phyloP scores from a whole-genome alignment of 1,140 invertebrate species.

The Tenebrio molitor region DNA sequence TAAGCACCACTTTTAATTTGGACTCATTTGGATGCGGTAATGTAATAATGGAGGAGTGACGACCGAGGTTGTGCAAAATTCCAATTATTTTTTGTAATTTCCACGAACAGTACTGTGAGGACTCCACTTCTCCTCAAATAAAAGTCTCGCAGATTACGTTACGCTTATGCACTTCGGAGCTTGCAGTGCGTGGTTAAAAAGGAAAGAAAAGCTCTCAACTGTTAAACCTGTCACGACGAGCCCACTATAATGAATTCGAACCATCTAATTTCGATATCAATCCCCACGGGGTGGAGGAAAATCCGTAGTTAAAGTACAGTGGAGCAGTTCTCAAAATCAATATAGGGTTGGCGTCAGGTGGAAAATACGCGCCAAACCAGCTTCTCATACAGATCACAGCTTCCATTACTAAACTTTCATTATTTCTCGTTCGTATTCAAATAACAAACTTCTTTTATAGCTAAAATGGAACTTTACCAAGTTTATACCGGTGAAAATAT shows the following conservation, averaged over 20 bases:
- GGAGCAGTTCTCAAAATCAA: constrained; percentile 51
- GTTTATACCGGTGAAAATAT: constrained; percentile 52
- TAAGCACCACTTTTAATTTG: constrained; percentile 19
- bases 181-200: too few relatives aligned
- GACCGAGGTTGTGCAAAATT: not conserved
- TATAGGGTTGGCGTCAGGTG: constrained; percentile 56
- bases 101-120: too few relatives aligned
- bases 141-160: too few relatives aligned
- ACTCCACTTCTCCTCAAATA: too few relatives aligned
- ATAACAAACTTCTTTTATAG: constrained; percentile 62
- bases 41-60: not conserved
- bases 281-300: not conserved
- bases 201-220: too few relatives aligned
- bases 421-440: constrained; percentile 62
- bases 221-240: too few relatives aligned
- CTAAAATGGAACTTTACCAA: constrained; percentile 52
- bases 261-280: constrained; percentile 6
- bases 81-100: too few relatives aligned
- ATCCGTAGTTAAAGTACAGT: constrained; percentile 24
- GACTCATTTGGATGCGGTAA: not conserved
- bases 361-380: constrained; percentile 56
- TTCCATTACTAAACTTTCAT: constrained; percentile 61
- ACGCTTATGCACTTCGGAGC: too few relatives aligned
- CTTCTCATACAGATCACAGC: constrained; percentile 59
- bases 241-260: too few relatives aligned